phyloP scores from a whole-genome alignment of 2,888 invertebrate genomes.

The Blastobasis adustella region DNA sequence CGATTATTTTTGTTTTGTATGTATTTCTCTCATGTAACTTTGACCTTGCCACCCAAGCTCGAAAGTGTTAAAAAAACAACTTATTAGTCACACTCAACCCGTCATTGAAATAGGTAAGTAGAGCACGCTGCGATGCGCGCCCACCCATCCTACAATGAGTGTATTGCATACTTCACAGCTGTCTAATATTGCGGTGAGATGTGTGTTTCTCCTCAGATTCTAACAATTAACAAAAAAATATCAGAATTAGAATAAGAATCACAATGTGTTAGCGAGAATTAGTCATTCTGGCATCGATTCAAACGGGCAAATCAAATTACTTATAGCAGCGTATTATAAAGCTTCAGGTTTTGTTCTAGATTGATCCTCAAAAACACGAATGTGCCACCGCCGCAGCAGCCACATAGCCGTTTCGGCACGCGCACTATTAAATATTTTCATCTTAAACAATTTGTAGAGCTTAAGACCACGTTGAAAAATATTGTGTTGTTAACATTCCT shows the following conservation, averaged over 20 bases:
- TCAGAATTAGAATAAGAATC: conserved; percentile 48
- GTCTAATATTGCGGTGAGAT: not conserved
- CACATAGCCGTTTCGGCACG: conserved; percentile 41
- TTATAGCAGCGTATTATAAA: conserved; percentile 38
- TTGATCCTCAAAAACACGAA: conserved; percentile 43
- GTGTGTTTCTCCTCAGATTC: conserved; percentile 10
- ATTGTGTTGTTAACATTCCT: conserved; percentile 69
- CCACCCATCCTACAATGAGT: conserved; percentile 7
- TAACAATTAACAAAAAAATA: conserved; percentile 47
- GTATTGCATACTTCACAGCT: conserved; percentile 2
- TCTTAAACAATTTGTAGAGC: conserved; percentile 64
- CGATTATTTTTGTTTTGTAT: conserved; percentile 4
- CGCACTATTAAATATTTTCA: conserved; percentile 52
- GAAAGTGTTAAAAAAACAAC: too few relatives aligned
- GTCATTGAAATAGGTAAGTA: not conserved
- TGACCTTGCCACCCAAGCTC: too few relatives aligned
- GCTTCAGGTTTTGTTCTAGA: conserved; percentile 56
- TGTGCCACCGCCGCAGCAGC: conserved; percentile 18
- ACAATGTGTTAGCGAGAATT: conserved; percentile 50
- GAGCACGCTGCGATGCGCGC: not conserved
- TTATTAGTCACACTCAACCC: too few relatives aligned
- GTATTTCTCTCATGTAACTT: not conserved
- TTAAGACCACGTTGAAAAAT: conserved; percentile 61
- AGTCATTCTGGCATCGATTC: conserved; percentile 67
- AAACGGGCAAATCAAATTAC: conserved; percentile 58